Evolutionary conservation across 2,797 vertebrate genomes (phyloP).

Genomic region (Jordanella pulchra): DNA sequence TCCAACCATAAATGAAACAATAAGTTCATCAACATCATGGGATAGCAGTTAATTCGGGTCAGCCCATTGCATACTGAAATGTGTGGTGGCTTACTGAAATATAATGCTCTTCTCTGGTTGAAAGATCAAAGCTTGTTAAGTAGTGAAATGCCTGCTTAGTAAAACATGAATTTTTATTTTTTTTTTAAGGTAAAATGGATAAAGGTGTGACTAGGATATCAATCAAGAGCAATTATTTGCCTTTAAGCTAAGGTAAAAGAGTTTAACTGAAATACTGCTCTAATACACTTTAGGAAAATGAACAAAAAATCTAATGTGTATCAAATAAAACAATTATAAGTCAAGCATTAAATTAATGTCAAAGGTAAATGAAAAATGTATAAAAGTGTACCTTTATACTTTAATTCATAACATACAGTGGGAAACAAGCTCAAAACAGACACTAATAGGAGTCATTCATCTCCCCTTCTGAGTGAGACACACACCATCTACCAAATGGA

Average conservation of each 20-base stretch:
- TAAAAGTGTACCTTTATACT: background rate
- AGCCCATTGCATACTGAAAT: no score
- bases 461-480: conserved; percentile 56
- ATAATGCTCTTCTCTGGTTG: no score
- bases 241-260: background rate
- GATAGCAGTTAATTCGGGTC: no score
- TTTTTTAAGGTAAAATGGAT: no score
- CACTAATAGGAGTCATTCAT: conserved; percentile 62
- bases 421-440: conserved; percentile 26
- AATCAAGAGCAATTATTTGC: background rate
- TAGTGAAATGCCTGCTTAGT: no score
- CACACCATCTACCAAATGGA: conserved; percentile 64
- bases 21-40: no score
- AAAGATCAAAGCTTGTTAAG: no score
- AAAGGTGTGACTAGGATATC: no score
- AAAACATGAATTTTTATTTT: no score
- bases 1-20: no score
- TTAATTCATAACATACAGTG: conserved; percentile 15
- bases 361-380: background rate
- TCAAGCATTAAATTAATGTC: background rate
- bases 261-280: conserved; percentile 7
- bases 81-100: no score
- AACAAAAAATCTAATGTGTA: background rate
- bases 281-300: conserved; percentile 1
- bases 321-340: background rate